phyloP scores from a whole-genome alignment of 2,113 vertebrate species.

The Gadus chalcogrammus region DNA sequence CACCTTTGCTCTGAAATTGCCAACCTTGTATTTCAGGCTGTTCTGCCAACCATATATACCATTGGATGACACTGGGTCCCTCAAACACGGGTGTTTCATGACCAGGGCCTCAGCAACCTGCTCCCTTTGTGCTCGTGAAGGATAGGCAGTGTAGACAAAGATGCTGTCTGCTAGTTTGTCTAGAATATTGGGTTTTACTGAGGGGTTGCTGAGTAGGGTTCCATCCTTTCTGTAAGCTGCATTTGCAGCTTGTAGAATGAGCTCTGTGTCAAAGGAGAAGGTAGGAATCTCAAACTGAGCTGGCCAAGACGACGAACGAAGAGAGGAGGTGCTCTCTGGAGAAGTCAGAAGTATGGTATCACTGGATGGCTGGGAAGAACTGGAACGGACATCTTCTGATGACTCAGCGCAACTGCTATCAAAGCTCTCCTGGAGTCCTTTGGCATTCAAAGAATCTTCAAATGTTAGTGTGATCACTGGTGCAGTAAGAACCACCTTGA shows the following conservation, averaged over 20 bases:
- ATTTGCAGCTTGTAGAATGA: conserved; percentile 27
- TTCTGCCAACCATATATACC: conserved; percentile 17
- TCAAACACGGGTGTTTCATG: conserved; percentile 27
- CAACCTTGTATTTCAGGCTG: conserved; percentile 14
- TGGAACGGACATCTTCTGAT: conserved; percentile 2
- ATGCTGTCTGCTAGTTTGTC: conserved; percentile 17
- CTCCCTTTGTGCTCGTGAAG: conserved; percentile 14
- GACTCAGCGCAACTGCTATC: conserved; percentile 5
- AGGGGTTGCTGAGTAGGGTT: conserved; percentile 9
- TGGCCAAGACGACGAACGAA: conserved; percentile 13
- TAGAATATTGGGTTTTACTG: conserved; percentile 18
- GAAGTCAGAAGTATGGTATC: conserved; percentile 15
- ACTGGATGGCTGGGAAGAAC: conserved; percentile 7
- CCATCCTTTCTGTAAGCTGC: conserved; percentile 18
- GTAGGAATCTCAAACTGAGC: conserved; percentile 30
- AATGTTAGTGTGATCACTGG: conserved; percentile 10
- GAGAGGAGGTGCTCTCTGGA: conserved; percentile 8
- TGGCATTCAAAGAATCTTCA: background rate
- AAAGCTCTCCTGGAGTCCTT: conserved; percentile 3
- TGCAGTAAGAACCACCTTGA: conserved; percentile 10
- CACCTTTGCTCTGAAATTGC: conserved; percentile 13
- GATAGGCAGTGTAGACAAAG: conserved; percentile 1
- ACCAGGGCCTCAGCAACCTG: conserved; percentile 26
- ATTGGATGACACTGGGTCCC: conserved; percentile 13
- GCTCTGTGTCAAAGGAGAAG: conserved; percentile 22